Evolutionary conservation across 2,797 vertebrate species (phyloP).

Genomic region (Hyperoplus lanceolatus): DNA sequence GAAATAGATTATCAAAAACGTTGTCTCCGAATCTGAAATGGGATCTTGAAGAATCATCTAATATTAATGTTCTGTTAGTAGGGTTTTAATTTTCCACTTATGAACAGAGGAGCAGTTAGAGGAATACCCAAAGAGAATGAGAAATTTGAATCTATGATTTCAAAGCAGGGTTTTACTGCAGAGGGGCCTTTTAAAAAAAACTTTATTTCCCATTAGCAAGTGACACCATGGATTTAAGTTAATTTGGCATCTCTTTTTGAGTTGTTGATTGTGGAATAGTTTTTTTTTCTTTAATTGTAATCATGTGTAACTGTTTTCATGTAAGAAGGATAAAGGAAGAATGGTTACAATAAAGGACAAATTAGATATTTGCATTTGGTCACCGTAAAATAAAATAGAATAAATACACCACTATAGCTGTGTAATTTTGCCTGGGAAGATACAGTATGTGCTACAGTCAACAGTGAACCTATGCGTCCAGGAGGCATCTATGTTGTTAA

Average conservation of each 20-base stretch:
- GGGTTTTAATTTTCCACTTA: not conserved
- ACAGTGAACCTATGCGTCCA: constrained; percentile 15
- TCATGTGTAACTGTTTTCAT: too few species aligned
- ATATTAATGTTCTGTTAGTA: not conserved
- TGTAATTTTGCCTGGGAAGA: constrained; percentile 3
- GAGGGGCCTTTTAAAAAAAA: too few species aligned
- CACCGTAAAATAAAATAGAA: not conserved
- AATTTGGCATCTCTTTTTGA: not conserved
- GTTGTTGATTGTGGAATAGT: too few species aligned
- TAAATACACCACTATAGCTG: constrained; percentile 1
- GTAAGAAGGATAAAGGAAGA: not conserved
- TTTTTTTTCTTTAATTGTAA: not conserved
- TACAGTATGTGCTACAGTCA: constrained; percentile 14
- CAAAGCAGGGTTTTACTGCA: not conserved
- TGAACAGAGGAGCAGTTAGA: not conserved
- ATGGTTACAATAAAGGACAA: not conserved
- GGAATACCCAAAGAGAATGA: not conserved
- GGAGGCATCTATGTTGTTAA: constrained; percentile 18
- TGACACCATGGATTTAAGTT: not conserved
- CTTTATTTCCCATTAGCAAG: not conserved
- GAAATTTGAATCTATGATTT: not conserved
- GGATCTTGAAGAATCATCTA: not conserved
- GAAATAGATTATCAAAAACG: not conserved
- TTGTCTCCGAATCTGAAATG: not conserved
- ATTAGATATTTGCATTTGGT: not conserved